Evolutionary conservation across 1,140 invertebrate species (phyloP), one percentile per base, ranked within the genome.

Genomic region (Cyrtorhinus lividipennis): DNA sequence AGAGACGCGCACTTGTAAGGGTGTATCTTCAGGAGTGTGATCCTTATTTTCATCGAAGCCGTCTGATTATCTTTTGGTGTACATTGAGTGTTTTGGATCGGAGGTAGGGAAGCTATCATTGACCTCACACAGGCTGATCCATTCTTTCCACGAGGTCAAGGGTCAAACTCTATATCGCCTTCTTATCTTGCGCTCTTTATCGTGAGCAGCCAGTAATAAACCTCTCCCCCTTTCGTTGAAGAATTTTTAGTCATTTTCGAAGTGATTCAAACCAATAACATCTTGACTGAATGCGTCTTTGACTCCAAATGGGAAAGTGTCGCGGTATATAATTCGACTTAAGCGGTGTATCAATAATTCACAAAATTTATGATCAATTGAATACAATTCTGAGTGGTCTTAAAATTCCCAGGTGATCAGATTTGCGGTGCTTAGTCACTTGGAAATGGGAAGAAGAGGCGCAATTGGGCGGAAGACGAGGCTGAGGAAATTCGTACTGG

Each of bases 91-190:
- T n/a, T n/a, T n/a, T n/a, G n/a, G n/a, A n/a, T n/a, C n/a, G n/a
- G n/a, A n/a, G 30, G 30, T 38, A 25, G 20, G 23, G 56, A 58
- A 24, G 22, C 59, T 45, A 61, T 61, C 59, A 45, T 23, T 61
- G 59, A 44, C 59, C 59, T 45, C 59, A 61, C 27, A 61, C 59
- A 46, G 45, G 45, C 45, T 38, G 30, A 38, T 24, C 38, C 23
- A 61, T 61, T 61, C 26, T 61, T 61, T 44, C 27, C 46, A 44
- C 44, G 45, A 61, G 59, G 59, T 44, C 45, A 61, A 61, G 45
- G 59, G 59, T 61, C 59, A 24, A 24, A 22, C 23, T 38, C 30
- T 45, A 61, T 61, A 58, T 45, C n/a, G 20, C 59, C 45, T 45
- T 24, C 45, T 45, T 22, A 58, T 23, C 20, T 58, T 22, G 58